Conservation (phyloP, 2,113 vertebrate species). For the Sminthopsis crassicaudata region DNA sequence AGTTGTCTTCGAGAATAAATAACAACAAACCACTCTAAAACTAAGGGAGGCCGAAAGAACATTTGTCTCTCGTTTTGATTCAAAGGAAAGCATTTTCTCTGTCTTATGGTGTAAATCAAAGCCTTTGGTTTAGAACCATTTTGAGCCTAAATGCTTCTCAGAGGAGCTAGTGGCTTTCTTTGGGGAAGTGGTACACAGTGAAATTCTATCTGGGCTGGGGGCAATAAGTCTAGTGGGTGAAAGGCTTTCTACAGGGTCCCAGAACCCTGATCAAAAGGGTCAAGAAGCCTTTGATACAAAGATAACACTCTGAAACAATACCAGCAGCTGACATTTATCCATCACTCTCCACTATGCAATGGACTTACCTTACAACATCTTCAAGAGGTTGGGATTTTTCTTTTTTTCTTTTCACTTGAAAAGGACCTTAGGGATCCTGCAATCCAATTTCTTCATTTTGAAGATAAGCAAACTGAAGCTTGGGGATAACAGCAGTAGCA, state of each 20-base stretch:
- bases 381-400: not conserved
- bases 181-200: not conserved
- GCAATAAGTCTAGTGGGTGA: not conserved
- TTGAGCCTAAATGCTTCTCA: not conserved
- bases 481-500: too few species aligned
- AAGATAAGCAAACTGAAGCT: not conserved
- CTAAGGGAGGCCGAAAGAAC: not conserved
- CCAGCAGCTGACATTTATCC: not conserved
- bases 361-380: not conserved
- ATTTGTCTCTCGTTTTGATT: not conserved
- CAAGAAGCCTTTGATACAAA: not conserved
- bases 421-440: not conserved
- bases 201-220: not conserved
- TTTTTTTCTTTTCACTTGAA: not conserved
- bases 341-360: not conserved
- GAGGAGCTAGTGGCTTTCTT: not conserved
- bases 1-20: too few species aligned
- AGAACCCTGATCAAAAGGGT: not conserved
- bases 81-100: not conserved
- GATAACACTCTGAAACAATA: not conserved
- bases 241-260: not conserved
- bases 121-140: not conserved
- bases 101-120: not conserved
- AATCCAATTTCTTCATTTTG: not conserved
- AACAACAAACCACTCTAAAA: not conserved